phyloP scores from a whole-genome alignment of 2,113 vertebrate genomes.

The Oryzias woworae region DNA sequence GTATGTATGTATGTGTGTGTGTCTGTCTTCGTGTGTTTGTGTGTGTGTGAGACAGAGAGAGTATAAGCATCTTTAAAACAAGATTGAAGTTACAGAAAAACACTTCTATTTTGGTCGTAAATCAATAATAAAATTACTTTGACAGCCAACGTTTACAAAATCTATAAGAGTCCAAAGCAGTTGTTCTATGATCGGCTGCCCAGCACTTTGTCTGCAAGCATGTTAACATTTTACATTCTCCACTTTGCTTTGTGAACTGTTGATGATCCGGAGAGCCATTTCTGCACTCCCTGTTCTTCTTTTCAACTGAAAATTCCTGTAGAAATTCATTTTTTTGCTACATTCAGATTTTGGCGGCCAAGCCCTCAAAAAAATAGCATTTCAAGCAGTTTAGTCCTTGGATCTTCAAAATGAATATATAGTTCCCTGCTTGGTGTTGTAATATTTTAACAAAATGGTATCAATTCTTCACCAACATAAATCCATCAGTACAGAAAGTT shows the following conservation, averaged over 20 bases:
- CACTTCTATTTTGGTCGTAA: slow-evolving; percentile 34
- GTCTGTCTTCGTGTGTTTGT: too few species aligned
- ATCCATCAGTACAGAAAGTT: slow-evolving; percentile 23
- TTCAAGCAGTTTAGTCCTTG: slow-evolving; percentile 4
- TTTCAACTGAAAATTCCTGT: background rate
- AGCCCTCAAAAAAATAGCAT: slow-evolving; percentile 17
- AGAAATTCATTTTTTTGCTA: slow-evolving; percentile 34
- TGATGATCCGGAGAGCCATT: slow-evolving; percentile 19
- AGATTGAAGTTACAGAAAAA: slow-evolving; percentile 34
- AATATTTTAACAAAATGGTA: slow-evolving; percentile 12
- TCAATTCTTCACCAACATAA: slow-evolving; percentile 16
- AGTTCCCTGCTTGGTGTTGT: slow-evolving; percentile 32
- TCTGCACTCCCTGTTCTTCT: slow-evolving; percentile 24
- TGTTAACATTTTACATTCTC: slow-evolving; percentile 44
- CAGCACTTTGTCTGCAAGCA: slow-evolving; percentile 44
- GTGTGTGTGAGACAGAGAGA: too few species aligned
- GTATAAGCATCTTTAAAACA: slow-evolving; percentile 35
- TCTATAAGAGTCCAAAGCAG: slow-evolving; percentile 42
- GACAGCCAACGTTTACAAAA: slow-evolving; percentile 39
- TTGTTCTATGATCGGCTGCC: slow-evolving; percentile 62
- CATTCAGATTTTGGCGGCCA: slow-evolving; percentile 40
- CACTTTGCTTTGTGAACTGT: slow-evolving; percentile 30
- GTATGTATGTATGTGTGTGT: too few species aligned
- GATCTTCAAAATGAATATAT: slow-evolving; percentile 1
- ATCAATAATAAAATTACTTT: slow-evolving; percentile 50